phyloP scores from a whole-genome alignment of 2,888 invertebrate genomes.

The Amitus sp. region DNA sequence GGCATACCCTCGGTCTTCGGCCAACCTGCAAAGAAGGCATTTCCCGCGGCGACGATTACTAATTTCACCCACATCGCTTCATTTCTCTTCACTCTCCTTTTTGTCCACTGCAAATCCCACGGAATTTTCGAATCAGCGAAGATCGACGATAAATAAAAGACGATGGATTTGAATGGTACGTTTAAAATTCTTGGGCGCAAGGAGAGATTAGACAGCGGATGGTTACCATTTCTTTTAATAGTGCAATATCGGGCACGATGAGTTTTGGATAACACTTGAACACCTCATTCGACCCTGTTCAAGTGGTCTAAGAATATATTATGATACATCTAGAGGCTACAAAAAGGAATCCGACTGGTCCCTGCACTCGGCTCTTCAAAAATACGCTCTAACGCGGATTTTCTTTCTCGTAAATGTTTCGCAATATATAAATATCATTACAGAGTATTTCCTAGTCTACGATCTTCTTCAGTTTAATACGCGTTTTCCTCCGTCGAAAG shows the following conservation, averaged over 20 bases:
- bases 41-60: slow-evolving; percentile 96
- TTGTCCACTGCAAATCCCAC: not conserved
- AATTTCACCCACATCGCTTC: slow-evolving; percentile 41
- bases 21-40: slow-evolving; percentile 99
- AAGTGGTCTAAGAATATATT: slow-evolving; percentile 16
- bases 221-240: too few species aligned
- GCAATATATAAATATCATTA: slow-evolving; percentile 20
- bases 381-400: not conserved
- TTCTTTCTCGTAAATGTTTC: not conserved
- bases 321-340: slow-evolving; percentile 23
- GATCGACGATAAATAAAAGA: too few species aligned
- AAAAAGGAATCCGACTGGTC: not conserved
- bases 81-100: not conserved
- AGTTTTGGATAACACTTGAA: too few species aligned
- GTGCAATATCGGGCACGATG: too few species aligned
- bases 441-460: slow-evolving; percentile 14
- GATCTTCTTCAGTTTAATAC: slow-evolving; percentile 16
- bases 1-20: too few species aligned
- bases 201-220: too few species aligned
- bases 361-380: not conserved
- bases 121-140: slow-evolving; percentile 17
- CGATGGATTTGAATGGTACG: too few species aligned
- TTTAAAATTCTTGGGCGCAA: too few species aligned
- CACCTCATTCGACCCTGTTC: too few species aligned
- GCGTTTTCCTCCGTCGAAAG: slow-evolving; percentile 11